Conservation (phyloP, 2,888 invertebrate species). For the Oligia fasciuncula region DNA sequence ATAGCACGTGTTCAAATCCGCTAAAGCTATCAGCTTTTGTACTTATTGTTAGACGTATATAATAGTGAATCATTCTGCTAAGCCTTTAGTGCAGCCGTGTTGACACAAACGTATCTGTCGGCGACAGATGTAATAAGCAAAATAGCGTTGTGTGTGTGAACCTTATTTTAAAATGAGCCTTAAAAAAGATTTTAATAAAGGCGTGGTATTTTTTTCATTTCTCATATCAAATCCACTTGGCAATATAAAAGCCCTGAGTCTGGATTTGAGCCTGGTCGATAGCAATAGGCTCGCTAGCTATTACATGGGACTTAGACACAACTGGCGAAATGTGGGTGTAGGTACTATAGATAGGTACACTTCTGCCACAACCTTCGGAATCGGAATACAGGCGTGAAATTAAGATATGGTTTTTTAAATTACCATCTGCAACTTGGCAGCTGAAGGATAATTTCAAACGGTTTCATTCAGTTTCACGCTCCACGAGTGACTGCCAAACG, state of each 20-base stretch:
- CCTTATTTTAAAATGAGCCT: constrained; percentile 21
- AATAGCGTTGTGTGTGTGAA: constrained; percentile 3
- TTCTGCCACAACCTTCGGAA: neutral
- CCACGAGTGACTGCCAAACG: neutral
- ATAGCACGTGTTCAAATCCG: constrained; percentile 4
- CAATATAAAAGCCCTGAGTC: neutral
- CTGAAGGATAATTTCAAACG: constrained; percentile 1
- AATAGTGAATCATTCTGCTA: constrained; percentile 20
- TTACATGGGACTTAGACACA: neutral
- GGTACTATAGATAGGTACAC: too few relatives aligned
- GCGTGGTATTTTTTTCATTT: neutral
- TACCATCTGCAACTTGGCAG: neutral
- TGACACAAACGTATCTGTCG: constrained; percentile 44
- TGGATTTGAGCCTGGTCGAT: neutral
- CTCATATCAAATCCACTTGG: neutral
- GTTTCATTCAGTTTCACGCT: constrained; percentile 7
- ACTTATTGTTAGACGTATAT: constrained; percentile 12
- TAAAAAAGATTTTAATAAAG: neutral
- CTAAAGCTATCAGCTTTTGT: constrained; percentile 27
- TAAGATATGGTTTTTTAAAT: neutral
- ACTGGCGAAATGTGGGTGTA: too few relatives aligned
- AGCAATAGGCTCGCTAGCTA: neutral
- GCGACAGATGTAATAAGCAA: constrained; percentile 42
- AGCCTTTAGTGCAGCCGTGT: constrained; percentile 20
- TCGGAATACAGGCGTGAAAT: neutral